These are phyloP conservation scores for Diarsia mendica DNA, from an alignment of 2,888 invertebrate species.

Conservation along the genomic window DNA sequence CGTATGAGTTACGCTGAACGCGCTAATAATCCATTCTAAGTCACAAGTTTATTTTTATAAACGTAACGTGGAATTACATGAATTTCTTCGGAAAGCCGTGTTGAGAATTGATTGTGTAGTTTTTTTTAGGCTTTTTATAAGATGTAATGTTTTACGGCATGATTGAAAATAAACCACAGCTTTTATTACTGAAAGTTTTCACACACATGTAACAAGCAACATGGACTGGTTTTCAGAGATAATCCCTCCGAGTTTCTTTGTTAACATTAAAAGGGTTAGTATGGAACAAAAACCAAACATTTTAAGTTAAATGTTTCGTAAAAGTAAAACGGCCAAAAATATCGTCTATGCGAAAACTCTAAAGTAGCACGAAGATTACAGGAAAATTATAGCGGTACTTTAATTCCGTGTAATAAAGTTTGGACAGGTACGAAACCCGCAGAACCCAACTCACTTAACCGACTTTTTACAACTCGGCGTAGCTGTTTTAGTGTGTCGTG, in stretches of 20 bases:
- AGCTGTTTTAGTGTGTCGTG: slow-evolving; percentile 59
- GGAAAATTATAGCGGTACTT: slow-evolving; percentile 67
- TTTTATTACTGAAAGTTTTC: slow-evolving; percentile 7
- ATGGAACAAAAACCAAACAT: slow-evolving; percentile 7
- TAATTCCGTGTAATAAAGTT: slow-evolving; percentile 66
- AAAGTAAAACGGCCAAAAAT: slow-evolving; percentile 35
- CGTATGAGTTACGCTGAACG: slow-evolving; percentile 39
- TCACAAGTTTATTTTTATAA: slow-evolving; percentile 54
- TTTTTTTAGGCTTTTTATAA: neutral
- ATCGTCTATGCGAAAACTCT: slow-evolving; percentile 45
- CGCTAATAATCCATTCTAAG: slow-evolving; percentile 32
- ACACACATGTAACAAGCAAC: too few relatives aligned
- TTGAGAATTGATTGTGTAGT: slow-evolving; percentile 24
- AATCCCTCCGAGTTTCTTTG: neutral
- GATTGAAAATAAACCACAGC: neutral
- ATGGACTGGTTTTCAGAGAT: neutral
- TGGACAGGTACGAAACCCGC: slow-evolving; percentile 66
- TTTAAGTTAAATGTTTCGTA: slow-evolving; percentile 20
- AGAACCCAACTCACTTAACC: slow-evolving; percentile 62
- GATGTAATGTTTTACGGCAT: neutral
- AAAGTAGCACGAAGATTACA: slow-evolving; percentile 63
- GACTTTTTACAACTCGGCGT: slow-evolving; percentile 61
- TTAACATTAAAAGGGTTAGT: neutral
- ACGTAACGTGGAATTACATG: slow-evolving; percentile 27
- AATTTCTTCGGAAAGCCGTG: slow-evolving; percentile 23